Conservation (phyloP, 2,888 invertebrate species). For the Eupeodes latifasciatus region DNA sequence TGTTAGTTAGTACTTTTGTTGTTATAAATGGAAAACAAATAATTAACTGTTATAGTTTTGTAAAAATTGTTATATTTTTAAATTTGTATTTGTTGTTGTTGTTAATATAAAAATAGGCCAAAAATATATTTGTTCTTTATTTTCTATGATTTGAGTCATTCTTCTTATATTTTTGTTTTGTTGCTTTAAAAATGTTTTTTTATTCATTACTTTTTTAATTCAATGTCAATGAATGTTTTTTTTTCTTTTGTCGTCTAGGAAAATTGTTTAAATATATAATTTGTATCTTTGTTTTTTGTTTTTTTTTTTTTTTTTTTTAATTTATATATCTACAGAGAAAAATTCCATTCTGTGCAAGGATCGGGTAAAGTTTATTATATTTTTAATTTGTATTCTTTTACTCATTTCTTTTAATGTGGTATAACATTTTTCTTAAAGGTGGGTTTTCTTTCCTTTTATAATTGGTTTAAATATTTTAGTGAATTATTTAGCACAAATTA, state of each 20-base stretch:
- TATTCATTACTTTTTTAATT: background rate
- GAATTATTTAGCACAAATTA: conserved; percentile 18
- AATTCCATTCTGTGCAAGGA: conserved; percentile 74
- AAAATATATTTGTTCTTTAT: conserved; percentile 75
- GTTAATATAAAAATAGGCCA: conserved; percentile 76
- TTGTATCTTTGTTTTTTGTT: background rate
- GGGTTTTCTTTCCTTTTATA: conserved; percentile 69
- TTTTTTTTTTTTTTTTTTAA: conserved; percentile 7
- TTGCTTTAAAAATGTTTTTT: conserved; percentile 30
- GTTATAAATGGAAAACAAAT: conserved; percentile 59
- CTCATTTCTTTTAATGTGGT: conserved; percentile 48
- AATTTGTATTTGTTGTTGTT: conserved; percentile 69
- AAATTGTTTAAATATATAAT: conserved; percentile 69
- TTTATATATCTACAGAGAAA: conserved; percentile 67
- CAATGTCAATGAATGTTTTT: conserved; percentile 41
- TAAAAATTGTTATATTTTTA: conserved; percentile 68
- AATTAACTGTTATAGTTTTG: conserved; percentile 40
- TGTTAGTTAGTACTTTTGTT: conserved; percentile 39
- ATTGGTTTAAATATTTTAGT: conserved; percentile 37
- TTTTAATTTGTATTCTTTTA: conserved; percentile 35
- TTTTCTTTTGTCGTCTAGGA: conserved; percentile 43
- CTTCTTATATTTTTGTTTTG: conserved; percentile 41
- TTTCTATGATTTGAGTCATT: conserved; percentile 66
- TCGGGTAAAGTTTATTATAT: conserved; percentile 53
- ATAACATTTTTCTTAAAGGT: conserved; percentile 67